Percentiles rank a stretch among this genome's conserved stretches.
phyloP scores from a whole-genome alignment of 2,888 invertebrate species.

The Limulus polyphemus region DNA sequence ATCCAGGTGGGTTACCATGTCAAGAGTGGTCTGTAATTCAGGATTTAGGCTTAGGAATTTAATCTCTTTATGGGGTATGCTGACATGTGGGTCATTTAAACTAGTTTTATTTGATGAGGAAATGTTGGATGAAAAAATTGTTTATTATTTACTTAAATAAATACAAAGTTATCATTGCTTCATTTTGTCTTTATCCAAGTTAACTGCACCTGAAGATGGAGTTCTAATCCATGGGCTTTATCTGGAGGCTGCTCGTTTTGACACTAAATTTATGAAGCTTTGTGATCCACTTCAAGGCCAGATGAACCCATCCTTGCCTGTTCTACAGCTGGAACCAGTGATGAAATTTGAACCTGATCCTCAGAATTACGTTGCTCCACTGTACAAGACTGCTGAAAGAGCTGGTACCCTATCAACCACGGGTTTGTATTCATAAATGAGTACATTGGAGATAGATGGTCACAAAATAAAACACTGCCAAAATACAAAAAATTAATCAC shows the following conservation, averaged over 20 bases:
- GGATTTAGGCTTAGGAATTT: too few relatives aligned
- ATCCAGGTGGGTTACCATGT: too few relatives aligned
- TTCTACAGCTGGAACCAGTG: slow-evolving; percentile 50
- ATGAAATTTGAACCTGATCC: slow-evolving; percentile 41
- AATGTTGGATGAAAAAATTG: too few relatives aligned
- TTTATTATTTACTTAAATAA: too few relatives aligned
- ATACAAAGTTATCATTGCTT: too few relatives aligned
- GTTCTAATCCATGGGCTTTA: slow-evolving; percentile 39
- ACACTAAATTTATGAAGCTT: slow-evolving; percentile 2
- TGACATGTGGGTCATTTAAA: too few relatives aligned
- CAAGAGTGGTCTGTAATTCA: too few relatives aligned
- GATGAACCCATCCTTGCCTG: slow-evolving; percentile 60
- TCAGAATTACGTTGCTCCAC: slow-evolving; percentile 34
- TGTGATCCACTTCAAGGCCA: slow-evolving; percentile 45
- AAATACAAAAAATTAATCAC: too few relatives aligned
- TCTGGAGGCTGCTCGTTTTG: slow-evolving; percentile 38
- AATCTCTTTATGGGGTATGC: too few relatives aligned
- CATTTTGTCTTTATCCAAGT: too few relatives aligned
- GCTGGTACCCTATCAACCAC: slow-evolving; percentile 41
- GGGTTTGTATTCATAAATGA: slow-evolving; percentile 29
- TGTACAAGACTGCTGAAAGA: slow-evolving; percentile 38
- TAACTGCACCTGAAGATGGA: slow-evolving; percentile 37
- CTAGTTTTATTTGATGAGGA: too few relatives aligned
- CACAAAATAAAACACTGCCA: too few relatives aligned
- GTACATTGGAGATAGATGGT: neutral